phyloP scores from a whole-genome alignment of 2,113 vertebrate species.

The Notothenia rossii region DNA sequence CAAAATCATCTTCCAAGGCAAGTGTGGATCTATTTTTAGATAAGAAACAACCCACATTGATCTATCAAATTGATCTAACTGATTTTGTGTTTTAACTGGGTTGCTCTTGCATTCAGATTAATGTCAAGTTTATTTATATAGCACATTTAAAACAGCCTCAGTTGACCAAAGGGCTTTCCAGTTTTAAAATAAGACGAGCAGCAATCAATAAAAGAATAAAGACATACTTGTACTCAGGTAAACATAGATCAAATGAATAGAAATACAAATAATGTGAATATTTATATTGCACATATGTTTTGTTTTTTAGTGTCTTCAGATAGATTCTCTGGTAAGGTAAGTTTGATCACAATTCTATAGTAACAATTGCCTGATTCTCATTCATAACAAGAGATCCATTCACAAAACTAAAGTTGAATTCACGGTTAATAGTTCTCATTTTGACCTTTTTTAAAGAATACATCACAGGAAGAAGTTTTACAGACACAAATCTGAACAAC shows the following conservation, averaged over 20 bases:
- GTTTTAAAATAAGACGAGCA: no score
- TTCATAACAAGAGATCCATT: neutral
- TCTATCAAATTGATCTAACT: neutral
- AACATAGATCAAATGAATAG: no score
- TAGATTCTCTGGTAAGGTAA: conserved; percentile 97
- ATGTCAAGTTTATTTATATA: neutral
- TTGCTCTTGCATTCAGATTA: neutral
- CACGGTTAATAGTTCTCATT: neutral
- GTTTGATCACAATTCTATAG: conserved; percentile 15
- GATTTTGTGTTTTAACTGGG: neutral
- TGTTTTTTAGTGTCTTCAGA: conserved; percentile 93
- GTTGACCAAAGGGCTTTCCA: no score
- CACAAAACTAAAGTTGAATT: no score
- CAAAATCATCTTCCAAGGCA: conserved; percentile 99
- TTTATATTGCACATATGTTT: conserved; percentile 32
- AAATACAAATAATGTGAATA: neutral
- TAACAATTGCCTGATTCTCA: neutral
- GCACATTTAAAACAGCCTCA: no score
- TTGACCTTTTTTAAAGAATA: neutral
- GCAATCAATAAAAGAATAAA: no score
- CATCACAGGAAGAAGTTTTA: neutral
- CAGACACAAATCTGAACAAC: neutral
- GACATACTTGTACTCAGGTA: no score
- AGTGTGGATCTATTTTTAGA: conserved; percentile 25
- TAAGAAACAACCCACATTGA: conserved; percentile 12